Percentiles rank a stretch among this genome's conserved stretches.
These are phyloP conservation scores for Hypomecis atomaria DNA, from an alignment of 2,888 invertebrate species.

Conservation along the genomic window DNA sequence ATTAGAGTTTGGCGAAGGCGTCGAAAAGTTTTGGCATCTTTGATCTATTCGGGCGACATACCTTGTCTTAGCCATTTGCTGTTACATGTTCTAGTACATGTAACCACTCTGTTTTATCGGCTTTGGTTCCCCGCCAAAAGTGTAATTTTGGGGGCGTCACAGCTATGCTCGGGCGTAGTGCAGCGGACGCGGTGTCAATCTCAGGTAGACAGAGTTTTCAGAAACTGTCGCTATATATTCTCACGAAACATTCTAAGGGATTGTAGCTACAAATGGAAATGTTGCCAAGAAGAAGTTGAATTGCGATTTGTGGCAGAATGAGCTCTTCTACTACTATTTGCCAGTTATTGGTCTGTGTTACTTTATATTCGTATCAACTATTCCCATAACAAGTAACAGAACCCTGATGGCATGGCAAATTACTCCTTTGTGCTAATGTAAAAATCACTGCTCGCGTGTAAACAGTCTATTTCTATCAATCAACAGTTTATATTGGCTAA, in stretches of 20 bases:
- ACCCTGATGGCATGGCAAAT: no score
- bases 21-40: slow-evolving; percentile 38
- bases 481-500: no score
- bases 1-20: slow-evolving; percentile 15
- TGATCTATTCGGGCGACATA: slow-evolving; percentile 32
- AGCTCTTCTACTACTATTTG: no score
- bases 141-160: slow-evolving; percentile 64
- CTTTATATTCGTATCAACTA: no score
- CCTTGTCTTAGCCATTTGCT: slow-evolving; percentile 28
- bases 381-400: no score
- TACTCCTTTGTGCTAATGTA: no score
- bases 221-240: neutral
- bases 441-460: no score
- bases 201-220: slow-evolving; percentile 33
- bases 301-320: no score
- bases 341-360: no score
- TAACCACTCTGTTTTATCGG: slow-evolving; percentile 45
- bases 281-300: no score
- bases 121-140: slow-evolving; percentile 66
- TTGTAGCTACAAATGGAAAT: no score
- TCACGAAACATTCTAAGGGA: neutral
- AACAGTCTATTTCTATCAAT: no score
- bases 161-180: slow-evolving; percentile 44
- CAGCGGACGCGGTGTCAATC: slow-evolving; percentile 55
- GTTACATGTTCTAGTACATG: slow-evolving; percentile 38